Evolutionary conservation across 2,888 invertebrate genomes (phyloP).

Genomic region (Noctua comes): DNA sequence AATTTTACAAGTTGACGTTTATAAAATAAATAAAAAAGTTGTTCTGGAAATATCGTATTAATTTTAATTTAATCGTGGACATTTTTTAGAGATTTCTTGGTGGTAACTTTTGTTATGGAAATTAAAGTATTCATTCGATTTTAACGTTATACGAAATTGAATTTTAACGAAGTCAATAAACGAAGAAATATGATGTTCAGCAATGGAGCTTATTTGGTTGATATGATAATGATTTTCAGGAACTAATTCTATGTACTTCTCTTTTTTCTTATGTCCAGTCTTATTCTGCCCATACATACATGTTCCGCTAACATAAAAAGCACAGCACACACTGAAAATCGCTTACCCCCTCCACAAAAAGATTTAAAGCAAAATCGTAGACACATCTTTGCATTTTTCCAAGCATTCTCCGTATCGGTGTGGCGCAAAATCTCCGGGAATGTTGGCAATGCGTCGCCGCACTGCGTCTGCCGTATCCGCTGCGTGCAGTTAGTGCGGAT

Average conservation of each 20-base stretch:
- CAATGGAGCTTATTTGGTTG: not conserved
- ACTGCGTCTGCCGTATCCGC: slow-evolving; percentile 69
- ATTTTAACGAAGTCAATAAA: not conserved
- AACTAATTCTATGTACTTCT: not conserved
- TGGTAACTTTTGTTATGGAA: not conserved
- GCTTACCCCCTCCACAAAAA: slow-evolving; percentile 9
- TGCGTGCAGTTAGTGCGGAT: slow-evolving; percentile 65
- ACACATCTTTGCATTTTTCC: slow-evolving; percentile 59
- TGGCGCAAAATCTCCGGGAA: slow-evolving; percentile 61
- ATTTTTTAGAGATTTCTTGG: not conserved
- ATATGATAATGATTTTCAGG: not conserved
- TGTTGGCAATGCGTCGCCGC: slow-evolving; percentile 75
- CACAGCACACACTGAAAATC: not conserved
- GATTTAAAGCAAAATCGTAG: slow-evolving; percentile 48
- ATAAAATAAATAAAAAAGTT: not conserved
- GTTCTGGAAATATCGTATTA: not conserved
- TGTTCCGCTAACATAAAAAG: not conserved
- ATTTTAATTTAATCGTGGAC: not conserved
- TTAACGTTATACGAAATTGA: not conserved
- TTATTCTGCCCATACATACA: not conserved
- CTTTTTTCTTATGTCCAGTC: not conserved
- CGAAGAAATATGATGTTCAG: not conserved
- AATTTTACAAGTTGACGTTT: slow-evolving; percentile 1
- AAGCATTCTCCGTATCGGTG: slow-evolving; percentile 58
- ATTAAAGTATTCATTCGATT: not conserved